Evolutionary conservation across 1,140 invertebrate genomes (phyloP), one percentile per base, ranked within the genome.

Genomic region (Ericerus pela): DNA sequence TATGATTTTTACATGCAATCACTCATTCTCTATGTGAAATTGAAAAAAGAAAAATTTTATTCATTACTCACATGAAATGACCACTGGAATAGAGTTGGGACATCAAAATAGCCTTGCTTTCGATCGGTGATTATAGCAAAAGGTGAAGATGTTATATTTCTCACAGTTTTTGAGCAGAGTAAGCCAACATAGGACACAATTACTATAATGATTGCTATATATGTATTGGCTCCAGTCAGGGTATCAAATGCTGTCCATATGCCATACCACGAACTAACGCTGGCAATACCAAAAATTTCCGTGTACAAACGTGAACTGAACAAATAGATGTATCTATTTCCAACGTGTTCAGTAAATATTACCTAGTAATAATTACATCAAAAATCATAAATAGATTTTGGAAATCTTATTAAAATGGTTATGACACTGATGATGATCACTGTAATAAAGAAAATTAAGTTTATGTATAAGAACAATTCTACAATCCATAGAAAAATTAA

Each of bases 261-360:
- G 0, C 87, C 86, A 1, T 85, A 74, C 85, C 85, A 91, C 24
- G 84, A 81, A 63, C 85, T 88, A 6, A 89, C 85, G 64, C 85
- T 88, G 30, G 79, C 79, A 55, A 86, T 76, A 0, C 79, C 83
- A 61, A 82, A 87, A 43, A 82, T 65, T 52, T 75, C 74, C 2
- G 87, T 88, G 64, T 88, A 89, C 12, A 82, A 43, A 12, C 86
- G 73, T 16, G 85, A 88, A 11, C 76, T 68, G 24, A 80, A 62
- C 60, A 85, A 85, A 64, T 79, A 88, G 20, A 47, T 24, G 26
- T 24, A 47, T 47, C 41, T 47, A 47, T 47, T 47, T 47, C 41
- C 41, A 47, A 47, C 26, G 26, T 47, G 41, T 47, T 47, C 41
- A 16, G 10, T 47, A 47, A 47, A 24, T 47, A 47, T 24, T 16